Evolutionary conservation across 2,888 invertebrate genomes (phyloP).

Genomic region (Tubulanus polymorphus): DNA sequence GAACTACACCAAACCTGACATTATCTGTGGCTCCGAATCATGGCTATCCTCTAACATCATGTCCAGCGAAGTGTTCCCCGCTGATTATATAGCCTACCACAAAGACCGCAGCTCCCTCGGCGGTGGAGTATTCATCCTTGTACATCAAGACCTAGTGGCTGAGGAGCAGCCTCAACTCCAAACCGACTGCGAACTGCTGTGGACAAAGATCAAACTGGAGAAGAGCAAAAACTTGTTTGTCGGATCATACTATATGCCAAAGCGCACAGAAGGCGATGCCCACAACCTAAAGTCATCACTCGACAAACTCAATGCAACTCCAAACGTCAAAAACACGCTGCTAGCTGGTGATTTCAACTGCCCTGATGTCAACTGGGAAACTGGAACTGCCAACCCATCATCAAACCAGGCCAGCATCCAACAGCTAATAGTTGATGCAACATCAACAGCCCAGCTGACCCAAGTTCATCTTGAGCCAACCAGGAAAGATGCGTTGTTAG

Average conservation of each 20-base stretch:
- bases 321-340: not conserved
- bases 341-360: not conserved
- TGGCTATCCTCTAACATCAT: too few relatives aligned
- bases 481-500: not conserved
- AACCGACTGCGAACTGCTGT: not conserved
- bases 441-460: not conserved
- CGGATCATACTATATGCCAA: not conserved
- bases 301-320: not conserved
- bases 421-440: not conserved
- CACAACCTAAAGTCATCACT: not conserved
- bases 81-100: too few relatives aligned
- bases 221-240: not conserved
- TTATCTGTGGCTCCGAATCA: too few relatives aligned
- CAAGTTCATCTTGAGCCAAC: not conserved
- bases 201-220: not conserved
- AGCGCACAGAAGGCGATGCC: too few relatives aligned
- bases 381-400: not conserved
- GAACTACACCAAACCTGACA: too few relatives aligned
- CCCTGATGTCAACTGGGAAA: slow-evolving; percentile 1
- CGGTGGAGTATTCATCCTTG: too few relatives aligned
- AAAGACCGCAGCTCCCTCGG: not conserved
- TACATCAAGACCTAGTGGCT: too few relatives aligned
- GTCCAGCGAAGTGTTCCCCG: too few relatives aligned
- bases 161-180: not conserved
- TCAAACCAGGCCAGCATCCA: not conserved